phyloP scores from a whole-genome alignment of 2,888 invertebrate genomes.

The Ichneumoninae sp. region DNA sequence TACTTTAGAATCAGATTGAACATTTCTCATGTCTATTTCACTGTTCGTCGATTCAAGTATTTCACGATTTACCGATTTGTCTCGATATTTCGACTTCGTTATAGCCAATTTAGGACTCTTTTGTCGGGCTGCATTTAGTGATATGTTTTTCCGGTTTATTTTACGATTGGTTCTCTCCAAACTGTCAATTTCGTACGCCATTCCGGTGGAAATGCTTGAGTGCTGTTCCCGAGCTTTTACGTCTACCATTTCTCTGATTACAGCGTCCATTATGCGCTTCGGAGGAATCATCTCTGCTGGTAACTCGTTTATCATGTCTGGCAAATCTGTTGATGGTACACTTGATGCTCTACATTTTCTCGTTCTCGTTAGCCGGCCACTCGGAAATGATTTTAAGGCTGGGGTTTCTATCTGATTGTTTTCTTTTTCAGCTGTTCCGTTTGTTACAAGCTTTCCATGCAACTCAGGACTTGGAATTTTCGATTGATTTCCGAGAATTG shows the following conservation, averaged over 20 bases:
- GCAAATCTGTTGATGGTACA: slow-evolving; percentile 71
- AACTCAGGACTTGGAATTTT: not conserved
- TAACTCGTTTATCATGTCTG: slow-evolving; percentile 81
- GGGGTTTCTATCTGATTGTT: slow-evolving; percentile 45
- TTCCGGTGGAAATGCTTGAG: slow-evolving; percentile 52
- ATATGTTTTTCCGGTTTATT: slow-evolving; percentile 72
- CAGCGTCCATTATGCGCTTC: slow-evolving; percentile 84
- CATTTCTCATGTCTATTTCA: not conserved
- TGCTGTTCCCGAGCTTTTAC: slow-evolving; percentile 78
- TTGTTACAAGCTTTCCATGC: not conserved
- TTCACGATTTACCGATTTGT: slow-evolving; percentile 11
- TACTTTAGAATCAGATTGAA: slow-evolving; percentile 78
- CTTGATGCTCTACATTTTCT: slow-evolving; percentile 65
- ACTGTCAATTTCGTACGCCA: slow-evolving; percentile 82
- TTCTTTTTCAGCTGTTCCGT: slow-evolving; percentile 40
- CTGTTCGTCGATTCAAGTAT: slow-evolving; percentile 5
- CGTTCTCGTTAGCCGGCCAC: slow-evolving; percentile 42
- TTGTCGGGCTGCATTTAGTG: not conserved
- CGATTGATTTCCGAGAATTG: slow-evolving; percentile 69
- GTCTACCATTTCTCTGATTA: slow-evolving; percentile 83
- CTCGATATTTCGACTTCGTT: slow-evolving; percentile 76
- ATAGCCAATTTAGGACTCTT: slow-evolving; percentile 71
- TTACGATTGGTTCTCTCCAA: slow-evolving; percentile 78
- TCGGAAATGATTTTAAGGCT: slow-evolving; percentile 37
- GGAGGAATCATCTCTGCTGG: slow-evolving; percentile 77